A percentile compares a stretch with the other conserved stretches of the same genome.
These are phyloP conservation scores for Clarias batrachus DNA, from an alignment of 2,113 vertebrate species.

Conservation along the genomic window DNA sequence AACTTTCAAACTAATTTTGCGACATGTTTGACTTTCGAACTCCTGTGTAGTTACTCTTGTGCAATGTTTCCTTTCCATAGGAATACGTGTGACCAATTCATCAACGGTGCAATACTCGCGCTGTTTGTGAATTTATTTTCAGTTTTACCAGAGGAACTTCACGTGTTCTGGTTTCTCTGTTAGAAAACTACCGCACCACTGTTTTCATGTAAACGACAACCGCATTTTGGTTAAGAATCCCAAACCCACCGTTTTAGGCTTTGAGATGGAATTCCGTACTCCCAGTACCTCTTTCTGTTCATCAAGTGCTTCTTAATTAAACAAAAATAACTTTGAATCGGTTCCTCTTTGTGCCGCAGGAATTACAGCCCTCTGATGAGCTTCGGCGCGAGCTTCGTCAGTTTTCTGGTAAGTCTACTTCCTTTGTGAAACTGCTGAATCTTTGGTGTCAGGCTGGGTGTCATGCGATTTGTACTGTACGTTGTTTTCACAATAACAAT, in stretches of 20 bases:
- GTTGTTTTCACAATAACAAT: neutral
- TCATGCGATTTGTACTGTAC: neutral
- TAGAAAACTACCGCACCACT: neutral
- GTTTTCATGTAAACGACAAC: neutral
- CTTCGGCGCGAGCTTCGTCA: constrained; percentile 97
- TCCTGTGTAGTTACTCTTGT: neutral
- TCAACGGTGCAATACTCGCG: neutral
- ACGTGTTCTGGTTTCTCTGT: neutral
- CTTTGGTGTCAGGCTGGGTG: neutral
- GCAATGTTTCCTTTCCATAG: neutral
- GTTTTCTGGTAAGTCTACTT: constrained; percentile 88
- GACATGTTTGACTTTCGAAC: neutral
- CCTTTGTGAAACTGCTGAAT: neutral
- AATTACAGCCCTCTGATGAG: constrained; percentile 96
- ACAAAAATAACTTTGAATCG: neutral
- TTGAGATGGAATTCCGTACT: neutral
- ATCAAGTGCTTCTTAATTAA: neutral
- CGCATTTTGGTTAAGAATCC: neutral
- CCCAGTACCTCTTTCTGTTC: neutral
- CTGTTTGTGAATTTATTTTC: neutral
- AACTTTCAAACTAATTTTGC: neutral
- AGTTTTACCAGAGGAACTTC: neutral
- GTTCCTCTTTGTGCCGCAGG: constrained; percentile 69
- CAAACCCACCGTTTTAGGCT: neutral
- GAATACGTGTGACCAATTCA: neutral